phyloP scores from a whole-genome alignment of 2,888 invertebrate genomes.

The Hyppa rectilinea region DNA sequence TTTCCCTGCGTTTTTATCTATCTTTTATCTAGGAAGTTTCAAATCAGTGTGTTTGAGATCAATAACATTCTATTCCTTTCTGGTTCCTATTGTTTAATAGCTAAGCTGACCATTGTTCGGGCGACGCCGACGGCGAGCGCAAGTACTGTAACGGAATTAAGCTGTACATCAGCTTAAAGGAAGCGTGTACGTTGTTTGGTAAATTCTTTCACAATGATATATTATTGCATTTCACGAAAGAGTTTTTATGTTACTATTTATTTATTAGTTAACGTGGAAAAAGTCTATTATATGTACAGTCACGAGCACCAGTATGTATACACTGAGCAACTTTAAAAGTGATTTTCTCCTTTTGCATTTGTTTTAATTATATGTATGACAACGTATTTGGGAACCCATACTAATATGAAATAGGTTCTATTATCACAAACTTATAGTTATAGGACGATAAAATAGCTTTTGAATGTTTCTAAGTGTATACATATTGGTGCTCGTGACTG shows the following conservation, averaged over 20 bases:
- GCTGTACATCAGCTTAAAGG: constrained; percentile 72
- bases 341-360: too few species aligned
- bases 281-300: too few species aligned
- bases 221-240: constrained; percentile 28
- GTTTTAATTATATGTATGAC: too few species aligned
- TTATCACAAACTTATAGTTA: too few species aligned
- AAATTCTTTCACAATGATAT: constrained; percentile 35
- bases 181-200: constrained; percentile 60
- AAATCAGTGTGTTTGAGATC: constrained; percentile 50
- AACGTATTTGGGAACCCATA: too few species aligned
- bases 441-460: too few species aligned
- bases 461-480: too few species aligned
- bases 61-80: too few species aligned
- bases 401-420: too few species aligned
- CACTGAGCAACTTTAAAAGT: too few species aligned
- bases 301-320: too few species aligned
- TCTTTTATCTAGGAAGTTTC: constrained; percentile 4
- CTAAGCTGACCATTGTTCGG: constrained; percentile 74
- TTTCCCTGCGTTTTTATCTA: not conserved
- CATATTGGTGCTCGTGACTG: too few species aligned
- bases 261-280: not conserved
- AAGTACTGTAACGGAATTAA: constrained; percentile 76
- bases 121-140: constrained; percentile 61
- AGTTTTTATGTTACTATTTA: constrained; percentile 16
- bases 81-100: constrained; percentile 72